Base-by-base conservation (phyloP, 2,797 vertebrate species). In the Microchirus variegatus region DNA sequence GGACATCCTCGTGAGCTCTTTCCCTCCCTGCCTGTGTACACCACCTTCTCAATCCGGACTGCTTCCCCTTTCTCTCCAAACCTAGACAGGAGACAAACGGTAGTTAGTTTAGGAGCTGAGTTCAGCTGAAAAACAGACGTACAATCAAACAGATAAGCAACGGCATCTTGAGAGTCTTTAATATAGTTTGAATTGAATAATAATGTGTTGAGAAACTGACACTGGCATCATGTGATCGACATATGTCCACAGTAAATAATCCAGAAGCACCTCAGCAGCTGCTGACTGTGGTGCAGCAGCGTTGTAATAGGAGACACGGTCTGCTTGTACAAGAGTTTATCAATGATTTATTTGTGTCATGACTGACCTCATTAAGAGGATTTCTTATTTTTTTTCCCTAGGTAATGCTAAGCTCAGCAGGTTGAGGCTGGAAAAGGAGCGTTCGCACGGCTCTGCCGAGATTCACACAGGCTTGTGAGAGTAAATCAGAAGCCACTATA, bases 1-100 rank as follows among this genome's bases (percentile, higher is more conserved):
- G 97, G 97, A 81, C 97, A 99, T 81, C 97, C 97, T 6, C 93
- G 94, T 12, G 97, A 97, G 89, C 97, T 99, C 90, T 99, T 99
- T 17, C 97, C 97, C 66, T 99, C 97, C 85, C 90, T 95, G 49
- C 97, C 97, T 0, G 97, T 99, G 89, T 95, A 99, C 76, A 97
- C 84, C 79, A 98, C 97, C 90, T 96, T 99, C 86, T 99, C 97
- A 5, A 99, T 96, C 52, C 97, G 93, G 85, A 99, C 67, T 69
- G 97, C 96, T 2, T 96, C 94, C 13, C 97, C 97, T 82, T 96
- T 98, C 85, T 98, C 93, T 9, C 96, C 97, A 8, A 93, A 99
- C 89, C 97, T 99, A 82, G 48, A 81, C 18, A 75, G 3, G 16
- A 31, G 8, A n/a, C 63, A 17, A 61, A 9, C 53, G 48, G 60